Base-by-base conservation (phyloP, 2,888 invertebrate species). In the Ligdia adustata region DNA sequence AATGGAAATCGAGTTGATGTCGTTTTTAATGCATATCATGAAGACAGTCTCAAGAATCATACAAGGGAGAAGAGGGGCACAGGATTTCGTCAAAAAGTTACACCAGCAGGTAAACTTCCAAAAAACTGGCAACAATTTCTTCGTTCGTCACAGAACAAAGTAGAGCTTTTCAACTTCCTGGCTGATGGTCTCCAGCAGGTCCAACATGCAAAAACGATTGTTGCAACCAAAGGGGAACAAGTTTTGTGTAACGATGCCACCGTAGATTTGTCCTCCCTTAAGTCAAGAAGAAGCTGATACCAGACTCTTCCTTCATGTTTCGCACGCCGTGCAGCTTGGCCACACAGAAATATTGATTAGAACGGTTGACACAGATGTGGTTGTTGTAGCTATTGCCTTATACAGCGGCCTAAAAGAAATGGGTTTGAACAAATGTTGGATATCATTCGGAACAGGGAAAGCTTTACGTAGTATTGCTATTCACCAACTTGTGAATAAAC, bases 301-400 rank as follows among this genome's bases (percentile, higher is more conserved):
- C 28, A 41, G 47, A 41, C 29, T 41, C 31, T 31, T 47, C 31
- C 41, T 47, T 13, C 41, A 47, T 41, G 40, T 41, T 24, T 41
- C 22, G 16, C 41, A 47, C 37, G 37, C 37, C 16, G 41, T 47
- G 41, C 42, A 37, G 32, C 42, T 42, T 48, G 48, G 48, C 32
- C 27, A 42, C 37, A 48, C 42, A 27, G 35, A 42, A 24, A 42
- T 48, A 33, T 26, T 47, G 11, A 41, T 47, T 24, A 35, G 37
- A 41, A 47, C 47, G 14, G 47, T 47, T 15, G 41, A 47, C 31
- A 41, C 47, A 31, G 37, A 47, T 27, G 38, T 45, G 20, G 45
- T 24, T 24, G 24, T 24, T 24, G 24, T 24, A 24, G 34, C 28
- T 28, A 28, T 43, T 35, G 9, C 43, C 35, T 35, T 27, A 24